A percentile compares a stretch with the other conserved stretches of the same genome.
phyloP scores from a whole-genome alignment of 2,797 vertebrate species.

The Steatocranus sp. region DNA sequence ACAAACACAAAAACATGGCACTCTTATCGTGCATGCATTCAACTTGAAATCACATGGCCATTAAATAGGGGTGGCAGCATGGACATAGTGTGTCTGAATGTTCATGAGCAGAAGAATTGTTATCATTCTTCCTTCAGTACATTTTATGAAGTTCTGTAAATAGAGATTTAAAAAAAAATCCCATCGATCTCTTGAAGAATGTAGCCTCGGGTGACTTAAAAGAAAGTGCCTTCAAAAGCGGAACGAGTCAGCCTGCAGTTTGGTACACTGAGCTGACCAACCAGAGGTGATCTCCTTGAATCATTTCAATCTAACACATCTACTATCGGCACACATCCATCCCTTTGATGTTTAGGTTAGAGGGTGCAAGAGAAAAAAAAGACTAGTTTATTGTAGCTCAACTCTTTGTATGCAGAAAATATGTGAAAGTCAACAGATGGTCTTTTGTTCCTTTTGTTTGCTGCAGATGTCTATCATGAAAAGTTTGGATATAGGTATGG shows the following conservation, averaged over 20 bases:
- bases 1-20: neutral
- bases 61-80: neutral
- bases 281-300: slow-evolving; percentile 6
- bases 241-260: slow-evolving; percentile 6
- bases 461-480: slow-evolving; percentile 13
- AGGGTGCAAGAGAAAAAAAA: neutral
- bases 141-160: neutral
- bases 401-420: slow-evolving; percentile 3
- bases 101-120: neutral
- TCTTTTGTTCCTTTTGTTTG: slow-evolving; percentile 30
- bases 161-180: neutral
- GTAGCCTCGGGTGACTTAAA: slow-evolving; percentile 25
- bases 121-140: neutral
- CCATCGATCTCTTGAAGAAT: slow-evolving; percentile 26
- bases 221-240: slow-evolving; percentile 36
- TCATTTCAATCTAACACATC: slow-evolving; percentile 7
- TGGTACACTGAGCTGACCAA: slow-evolving; percentile 15
- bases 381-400: neutral
- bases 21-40: neutral
- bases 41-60: neutral
- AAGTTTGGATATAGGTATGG: neutral
- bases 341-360: slow-evolving; percentile 32
- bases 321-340: neutral
- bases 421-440: slow-evolving; percentile 42
- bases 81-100: neutral